Evolutionary conservation across 2,113 vertebrate species (phyloP).

Genomic region (Haemorhous mexicanus): DNA sequence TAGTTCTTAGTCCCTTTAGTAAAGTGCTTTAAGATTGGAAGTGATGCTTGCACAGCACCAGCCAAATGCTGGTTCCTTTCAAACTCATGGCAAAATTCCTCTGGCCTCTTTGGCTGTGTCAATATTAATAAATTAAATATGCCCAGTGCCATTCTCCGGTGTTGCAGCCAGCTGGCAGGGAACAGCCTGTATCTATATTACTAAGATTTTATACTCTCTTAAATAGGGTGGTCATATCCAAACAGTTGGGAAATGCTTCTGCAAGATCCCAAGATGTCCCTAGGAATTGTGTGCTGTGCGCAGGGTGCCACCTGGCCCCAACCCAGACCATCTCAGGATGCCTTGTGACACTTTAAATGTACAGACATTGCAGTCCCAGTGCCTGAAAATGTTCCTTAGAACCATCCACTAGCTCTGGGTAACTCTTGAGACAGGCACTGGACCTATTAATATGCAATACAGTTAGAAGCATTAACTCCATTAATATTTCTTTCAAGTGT

Average conservation of each 20-base stretch:
- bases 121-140: constrained; percentile 17
- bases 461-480: neutral
- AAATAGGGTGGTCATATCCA: neutral
- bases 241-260: neutral
- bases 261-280: neutral
- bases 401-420: neutral
- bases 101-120: constrained; percentile 8
- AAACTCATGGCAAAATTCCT: constrained; percentile 33
- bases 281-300: neutral
- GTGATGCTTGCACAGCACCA: neutral
- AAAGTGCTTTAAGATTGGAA: constrained; percentile 32
- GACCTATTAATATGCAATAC: neutral
- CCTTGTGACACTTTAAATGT: neutral
- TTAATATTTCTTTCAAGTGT: neutral
- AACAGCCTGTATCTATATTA: neutral
- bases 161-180: constrained; percentile 20
- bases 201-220: neutral
- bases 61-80: constrained; percentile 29
- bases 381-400: neutral
- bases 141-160: neutral
- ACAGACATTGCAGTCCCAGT: neutral
- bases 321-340: neutral
- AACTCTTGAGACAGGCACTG: neutral
- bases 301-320: neutral
- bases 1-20: neutral